These are phyloP conservation scores for Martes martes DNA, from an alignment of 2,113 vertebrate genomes.

Conservation along the genomic window DNA sequence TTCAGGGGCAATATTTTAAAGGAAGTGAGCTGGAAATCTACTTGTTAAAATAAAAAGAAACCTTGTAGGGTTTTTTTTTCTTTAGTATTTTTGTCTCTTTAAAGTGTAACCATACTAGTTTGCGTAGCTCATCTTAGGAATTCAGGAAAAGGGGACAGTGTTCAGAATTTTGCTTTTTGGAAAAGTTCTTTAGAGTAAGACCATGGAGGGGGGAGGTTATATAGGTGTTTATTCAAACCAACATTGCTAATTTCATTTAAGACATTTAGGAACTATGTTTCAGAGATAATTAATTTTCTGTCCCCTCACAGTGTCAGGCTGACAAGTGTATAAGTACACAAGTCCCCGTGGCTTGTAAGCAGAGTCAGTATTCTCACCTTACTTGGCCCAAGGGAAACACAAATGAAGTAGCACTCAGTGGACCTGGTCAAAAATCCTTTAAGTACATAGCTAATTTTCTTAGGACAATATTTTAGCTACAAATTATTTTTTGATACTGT, in stretches of 20 bases:
- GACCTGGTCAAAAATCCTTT: neutral
- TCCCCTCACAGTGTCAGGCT: neutral
- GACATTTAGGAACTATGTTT: neutral
- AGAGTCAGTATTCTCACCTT: neutral
- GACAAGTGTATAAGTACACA: neutral
- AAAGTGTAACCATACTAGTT: neutral
- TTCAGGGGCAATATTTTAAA: slow-evolving; percentile 57
- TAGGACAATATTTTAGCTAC: neutral
- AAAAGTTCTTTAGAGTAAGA: neutral
- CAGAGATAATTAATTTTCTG: neutral
- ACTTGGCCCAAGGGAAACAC: neutral
- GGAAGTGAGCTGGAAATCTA: slow-evolving; percentile 59
- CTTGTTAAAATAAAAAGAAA: slow-evolving; percentile 52
- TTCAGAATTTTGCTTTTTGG: neutral
- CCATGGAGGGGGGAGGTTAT: neutral
- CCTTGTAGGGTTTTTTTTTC: neutral
- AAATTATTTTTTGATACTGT: neutral
- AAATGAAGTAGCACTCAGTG: neutral
- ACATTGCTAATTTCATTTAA: neutral
- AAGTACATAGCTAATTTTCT: neutral
- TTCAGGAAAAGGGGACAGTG: neutral
- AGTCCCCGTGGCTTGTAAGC: neutral
- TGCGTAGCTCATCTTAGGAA: neutral
- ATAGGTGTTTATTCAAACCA: slow-evolving; percentile 9
- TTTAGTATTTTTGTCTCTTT: neutral